Evolutionary conservation across 2,797 vertebrate genomes (phyloP), one percentile per base, ranked within the genome.

Genomic region (Sphenodon punctatus): DNA sequence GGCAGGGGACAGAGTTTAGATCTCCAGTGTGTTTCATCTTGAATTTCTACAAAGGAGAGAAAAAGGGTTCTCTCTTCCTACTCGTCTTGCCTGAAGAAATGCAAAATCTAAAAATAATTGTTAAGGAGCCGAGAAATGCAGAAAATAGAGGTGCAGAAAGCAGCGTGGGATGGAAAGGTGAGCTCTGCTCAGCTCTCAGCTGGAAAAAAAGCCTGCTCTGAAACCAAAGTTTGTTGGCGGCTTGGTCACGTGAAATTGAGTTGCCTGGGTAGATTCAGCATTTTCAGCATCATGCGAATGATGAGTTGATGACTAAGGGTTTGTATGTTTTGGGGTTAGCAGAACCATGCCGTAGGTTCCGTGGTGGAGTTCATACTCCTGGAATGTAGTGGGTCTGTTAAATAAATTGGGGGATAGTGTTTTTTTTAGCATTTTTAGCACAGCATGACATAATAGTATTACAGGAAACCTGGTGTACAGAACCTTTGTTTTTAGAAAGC

Each of bases 221-320:
- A 58, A 88, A 89, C 69, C 87, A 92, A 63, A 82, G 84, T 65
- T 14, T 82, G 75, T n/a, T n/a, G n/a, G n/a, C n/a, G n/a, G n/a
- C n/a, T n/a, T n/a, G n/a, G n/a, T n/a, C n/a, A n/a, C n/a, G n/a
- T n/a, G n/a, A n/a, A n/a, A n/a, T n/a, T n/a, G n/a, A n/a, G n/a
- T 92, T 88, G 86, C 75, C 23, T 87, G 87, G 90, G 87, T 89
- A 80, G 67, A 84, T 88, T 60, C n/a, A 63, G 27, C 63, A 77
- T 80, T 78, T 51, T 39, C 51, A 16, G 27, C 16, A 55, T 55
- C 51, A 55, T n/a, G n/a, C n/a, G n/a, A n/a, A n/a, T n/a, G n/a
- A n/a, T n/a, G n/a, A n/a, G n/a, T n/a, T n/a, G n/a, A n/a, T n/a
- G n/a, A n/a, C n/a, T n/a, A n/a, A n/a, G n/a, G n/a, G n/a, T n/a